A percentile compares a stretch with the other conserved stretches of the same genome.
Conservation (phyloP, 2,888 invertebrate species). For the Drosophila neonasuta region DNA sequence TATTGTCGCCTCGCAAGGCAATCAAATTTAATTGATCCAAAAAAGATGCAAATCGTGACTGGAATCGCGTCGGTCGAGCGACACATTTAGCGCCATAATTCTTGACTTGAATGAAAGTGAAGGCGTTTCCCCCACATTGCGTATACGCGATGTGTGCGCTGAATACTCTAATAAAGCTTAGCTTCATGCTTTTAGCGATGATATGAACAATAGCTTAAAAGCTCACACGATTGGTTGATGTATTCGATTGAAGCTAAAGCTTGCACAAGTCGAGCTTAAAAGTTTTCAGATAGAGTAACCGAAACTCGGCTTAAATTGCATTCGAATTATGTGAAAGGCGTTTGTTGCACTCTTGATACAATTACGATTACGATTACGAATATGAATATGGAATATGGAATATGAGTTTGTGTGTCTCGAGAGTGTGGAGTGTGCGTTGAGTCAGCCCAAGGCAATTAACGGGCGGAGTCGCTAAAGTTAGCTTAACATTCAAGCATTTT, state of each 20-base stretch:
- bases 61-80: slow-evolving; percentile 29
- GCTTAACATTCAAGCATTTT: slow-evolving; percentile 19
- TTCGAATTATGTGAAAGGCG: slow-evolving; percentile 43
- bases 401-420: not conserved
- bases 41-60: slow-evolving; percentile 53
- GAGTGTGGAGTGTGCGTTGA: not conserved
- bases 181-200: slow-evolving; percentile 3
- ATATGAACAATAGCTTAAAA: slow-evolving; percentile 8
- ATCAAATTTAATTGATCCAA: slow-evolving; percentile 30
- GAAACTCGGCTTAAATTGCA: not conserved
- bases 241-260: not conserved
- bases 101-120: slow-evolving; percentile 53
- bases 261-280: not conserved
- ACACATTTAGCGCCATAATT: slow-evolving; percentile 26
- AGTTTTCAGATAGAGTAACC: slow-evolving; percentile 3
- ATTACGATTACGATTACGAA: not conserved
- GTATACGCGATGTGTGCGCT: slow-evolving; percentile 15
- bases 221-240: not conserved
- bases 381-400: not conserved
- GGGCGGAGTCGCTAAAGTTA: slow-evolving; percentile 28
- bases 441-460: slow-evolving; percentile 33
- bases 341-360: slow-evolving; percentile 22
- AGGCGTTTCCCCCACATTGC: slow-evolving; percentile 27
- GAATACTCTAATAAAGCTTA: not conserved
- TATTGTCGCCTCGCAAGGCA: slow-evolving; percentile 19